Percentiles rank a stretch among this genome's conserved stretches.
Conservation (phyloP, 2,797 vertebrate species). For the Pipistrellus pygmaeus region DNA sequence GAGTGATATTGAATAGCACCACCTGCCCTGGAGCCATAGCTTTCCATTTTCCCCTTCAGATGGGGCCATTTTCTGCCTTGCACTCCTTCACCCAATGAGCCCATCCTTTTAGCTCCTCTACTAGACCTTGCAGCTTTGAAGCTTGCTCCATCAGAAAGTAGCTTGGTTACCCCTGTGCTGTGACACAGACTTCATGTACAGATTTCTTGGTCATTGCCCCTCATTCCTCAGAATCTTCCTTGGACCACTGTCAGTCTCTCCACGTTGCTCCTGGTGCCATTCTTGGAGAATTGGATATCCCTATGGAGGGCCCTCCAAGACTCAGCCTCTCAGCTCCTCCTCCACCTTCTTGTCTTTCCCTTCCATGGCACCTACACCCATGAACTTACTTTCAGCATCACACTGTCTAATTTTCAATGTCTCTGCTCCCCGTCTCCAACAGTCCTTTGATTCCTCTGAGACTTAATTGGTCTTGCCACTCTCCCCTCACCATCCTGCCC, state of each 20-base stretch:
- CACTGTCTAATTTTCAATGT: background rate
- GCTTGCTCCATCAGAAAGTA: accelerated
- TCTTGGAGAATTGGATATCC: background rate
- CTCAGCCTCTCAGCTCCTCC: background rate
- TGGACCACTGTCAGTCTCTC: background rate
- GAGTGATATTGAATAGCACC: accelerated
- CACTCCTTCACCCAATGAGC: background rate
- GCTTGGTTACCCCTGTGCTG: background rate
- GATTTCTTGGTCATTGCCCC: background rate
- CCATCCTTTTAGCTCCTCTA: background rate
- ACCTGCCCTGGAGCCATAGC: background rate
- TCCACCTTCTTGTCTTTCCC: background rate
- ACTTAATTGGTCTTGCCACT: background rate
- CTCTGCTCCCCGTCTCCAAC: background rate
- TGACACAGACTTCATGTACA: background rate
- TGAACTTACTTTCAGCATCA: background rate
- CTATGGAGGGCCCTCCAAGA: background rate
- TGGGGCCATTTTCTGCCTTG: background rate
- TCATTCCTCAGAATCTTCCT: background rate
- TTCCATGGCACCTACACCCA: accelerated
- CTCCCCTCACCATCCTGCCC: background rate
- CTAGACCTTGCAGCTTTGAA: background rate
- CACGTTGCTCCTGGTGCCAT: accelerated
- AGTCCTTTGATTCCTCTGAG: background rate
- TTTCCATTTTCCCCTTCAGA: too few species aligned